phyloP scores from a whole-genome alignment of 2,797 vertebrate genomes.

The Podarcis siculus region DNA sequence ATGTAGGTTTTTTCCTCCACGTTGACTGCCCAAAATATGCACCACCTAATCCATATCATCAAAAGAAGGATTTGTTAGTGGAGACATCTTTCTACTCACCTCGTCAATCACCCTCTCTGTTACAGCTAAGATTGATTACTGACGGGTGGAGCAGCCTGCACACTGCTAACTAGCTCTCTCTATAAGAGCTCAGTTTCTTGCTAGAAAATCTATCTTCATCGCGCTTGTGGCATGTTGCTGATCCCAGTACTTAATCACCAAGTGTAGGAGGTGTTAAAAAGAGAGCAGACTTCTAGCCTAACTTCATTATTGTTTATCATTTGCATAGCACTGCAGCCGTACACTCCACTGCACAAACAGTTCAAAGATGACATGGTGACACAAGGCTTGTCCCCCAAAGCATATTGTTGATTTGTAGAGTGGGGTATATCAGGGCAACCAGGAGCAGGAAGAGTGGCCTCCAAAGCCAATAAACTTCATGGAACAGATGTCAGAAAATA shows the following conservation, averaged over 20 bases:
- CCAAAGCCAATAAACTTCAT: constrained; percentile 40
- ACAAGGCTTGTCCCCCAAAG: constrained; percentile 38
- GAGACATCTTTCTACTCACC: constrained; percentile 61
- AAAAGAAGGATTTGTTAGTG: constrained; percentile 36
- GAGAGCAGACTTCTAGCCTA: constrained; percentile 68
- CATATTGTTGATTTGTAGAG: constrained; percentile 24
- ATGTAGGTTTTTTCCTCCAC: not conserved
- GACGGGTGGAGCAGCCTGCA: constrained; percentile 61
- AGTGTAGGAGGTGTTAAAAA: constrained; percentile 73
- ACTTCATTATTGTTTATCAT: constrained; percentile 63
- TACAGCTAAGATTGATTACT: constrained; percentile 66
- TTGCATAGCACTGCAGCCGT: constrained; percentile 46
- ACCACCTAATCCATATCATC: constrained; percentile 2
- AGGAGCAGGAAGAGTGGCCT: constrained; percentile 36
- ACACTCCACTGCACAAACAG: constrained; percentile 47
- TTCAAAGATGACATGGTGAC: constrained; percentile 31
- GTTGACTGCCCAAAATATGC: constrained; percentile 19
- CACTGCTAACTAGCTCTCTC: constrained; percentile 63
- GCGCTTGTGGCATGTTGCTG: constrained; percentile 49
- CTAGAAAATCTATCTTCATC: constrained; percentile 63
- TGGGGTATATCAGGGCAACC: constrained; percentile 53
- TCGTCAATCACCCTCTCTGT: constrained; percentile 59
- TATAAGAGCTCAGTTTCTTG: constrained; percentile 68
- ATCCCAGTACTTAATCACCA: constrained; percentile 71
- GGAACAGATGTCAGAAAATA: constrained; percentile 69